Evolutionary conservation across 2,113 vertebrate genomes (phyloP).

Genomic region (Coregonus clupeaformis): DNA sequence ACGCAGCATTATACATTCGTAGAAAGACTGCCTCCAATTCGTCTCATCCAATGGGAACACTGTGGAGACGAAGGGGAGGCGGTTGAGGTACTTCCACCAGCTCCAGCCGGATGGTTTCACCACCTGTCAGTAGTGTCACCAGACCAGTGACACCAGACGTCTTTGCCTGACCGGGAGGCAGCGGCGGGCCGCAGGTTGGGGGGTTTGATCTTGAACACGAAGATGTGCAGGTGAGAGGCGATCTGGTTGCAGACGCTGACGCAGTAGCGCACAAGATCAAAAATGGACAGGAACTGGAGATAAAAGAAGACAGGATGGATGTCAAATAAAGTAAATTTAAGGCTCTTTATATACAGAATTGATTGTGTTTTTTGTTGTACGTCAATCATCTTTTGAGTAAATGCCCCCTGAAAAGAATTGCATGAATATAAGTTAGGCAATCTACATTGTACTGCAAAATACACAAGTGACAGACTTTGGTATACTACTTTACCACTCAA

Average conservation of each 20-base stretch:
- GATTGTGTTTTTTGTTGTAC: no score
- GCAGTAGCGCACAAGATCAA: conserved; percentile 84
- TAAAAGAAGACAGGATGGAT: not conserved
- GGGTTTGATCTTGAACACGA: conserved; percentile 81
- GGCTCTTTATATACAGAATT: no score
- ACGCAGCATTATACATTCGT: conserved; percentile 1
- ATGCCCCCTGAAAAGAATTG: no score
- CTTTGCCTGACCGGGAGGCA: conserved; percentile 23
- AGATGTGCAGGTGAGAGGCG: conserved; percentile 83
- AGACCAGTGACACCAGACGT: conserved; percentile 35
- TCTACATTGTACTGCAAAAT: no score
- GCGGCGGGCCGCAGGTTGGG: conserved; percentile 60
- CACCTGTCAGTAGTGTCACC: not conserved
- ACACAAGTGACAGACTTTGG: no score
- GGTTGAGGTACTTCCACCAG: not conserved
- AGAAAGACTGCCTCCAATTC: not conserved
- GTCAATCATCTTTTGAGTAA: no score
- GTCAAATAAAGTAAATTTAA: not conserved
- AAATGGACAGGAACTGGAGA: conserved; percentile 77
- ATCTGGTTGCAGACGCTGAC: conserved; percentile 87
- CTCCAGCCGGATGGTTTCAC: not conserved
- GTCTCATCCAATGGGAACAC: not conserved
- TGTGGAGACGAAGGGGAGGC: not conserved
- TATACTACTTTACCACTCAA: no score
- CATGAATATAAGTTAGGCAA: no score